Base-by-base conservation (phyloP, 2,113 vertebrate genomes). In the Atrichornis clamosus region DNA sequence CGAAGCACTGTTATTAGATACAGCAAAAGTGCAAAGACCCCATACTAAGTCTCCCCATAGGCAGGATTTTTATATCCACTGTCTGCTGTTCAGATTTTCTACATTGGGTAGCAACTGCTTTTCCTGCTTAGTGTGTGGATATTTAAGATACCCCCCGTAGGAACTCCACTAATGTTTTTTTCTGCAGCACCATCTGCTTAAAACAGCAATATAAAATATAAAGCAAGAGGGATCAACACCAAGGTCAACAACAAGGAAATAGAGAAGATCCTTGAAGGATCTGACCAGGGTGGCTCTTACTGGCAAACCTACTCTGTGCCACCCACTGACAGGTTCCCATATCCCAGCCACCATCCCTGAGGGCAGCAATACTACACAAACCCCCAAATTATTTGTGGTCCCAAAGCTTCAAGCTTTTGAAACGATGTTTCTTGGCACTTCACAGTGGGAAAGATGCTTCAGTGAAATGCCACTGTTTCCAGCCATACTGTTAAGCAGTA, bases 131-230 rank as follows among this genome's bases (percentile, higher is more conserved):
- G 53, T 5, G 55, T 80, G 90, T 46, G 28, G 69, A 87, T 91
- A 79, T 87, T 85, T 90, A 88, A 87, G 63, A 23, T 7, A 73
- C 13, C 63, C 95, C 84, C 78, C 4, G 1, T 8, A 93, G 95
- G 90, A 95, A 16, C 67, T 73, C 79, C 67, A 65, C 49, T 73
- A 33, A 89, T 76, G 35, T 2, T 76, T 94, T 85, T 82, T 91
- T 20, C 67, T 93, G 37, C 46, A 76, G 79, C 50, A 83, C 82
- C 88, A 92, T 79, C 88, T 90, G 90, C 63, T 93, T 94, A 58
- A 88, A 90, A 77, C 1, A 0, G 49, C 78, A 76, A 53, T 56
- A 87, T 30, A 60, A 95, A 90, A 79, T 49, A 56, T 7, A 74
- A 85, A 90, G 63, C 67, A 90, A 46, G 79, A 56, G 62, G 65